phyloP scores from a whole-genome alignment of 2,888 invertebrate species.

The Steinernema hermaphroditum region DNA sequence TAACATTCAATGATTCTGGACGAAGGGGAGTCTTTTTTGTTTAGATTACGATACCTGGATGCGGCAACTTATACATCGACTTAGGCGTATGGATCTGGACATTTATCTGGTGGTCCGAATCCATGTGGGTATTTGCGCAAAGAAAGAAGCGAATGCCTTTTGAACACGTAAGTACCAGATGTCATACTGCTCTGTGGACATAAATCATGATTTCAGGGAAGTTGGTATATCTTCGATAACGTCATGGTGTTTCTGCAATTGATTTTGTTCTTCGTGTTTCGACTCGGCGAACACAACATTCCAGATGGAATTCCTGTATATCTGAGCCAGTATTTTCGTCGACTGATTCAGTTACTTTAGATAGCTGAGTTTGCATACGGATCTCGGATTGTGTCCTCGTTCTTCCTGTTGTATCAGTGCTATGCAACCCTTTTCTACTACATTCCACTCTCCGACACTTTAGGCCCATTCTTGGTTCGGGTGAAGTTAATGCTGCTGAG shows the following conservation, averaged over 20 bases:
- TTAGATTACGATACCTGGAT: slow-evolving; percentile 58
- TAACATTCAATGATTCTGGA: slow-evolving; percentile 28
- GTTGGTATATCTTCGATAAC: slow-evolving; percentile 40
- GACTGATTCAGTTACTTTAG: not conserved
- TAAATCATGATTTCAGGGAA: not conserved
- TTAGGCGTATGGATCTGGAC: slow-evolving; percentile 66
- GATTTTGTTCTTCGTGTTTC: not conserved
- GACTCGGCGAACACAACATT: not conserved
- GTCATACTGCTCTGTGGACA: too few species aligned
- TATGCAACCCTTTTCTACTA: slow-evolving; percentile 69
- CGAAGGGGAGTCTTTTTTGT: not conserved
- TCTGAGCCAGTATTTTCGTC: not conserved
- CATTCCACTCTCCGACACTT: slow-evolving; percentile 67
- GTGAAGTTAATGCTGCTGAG: slow-evolving; percentile 68
- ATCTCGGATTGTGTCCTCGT: slow-evolving; percentile 51
- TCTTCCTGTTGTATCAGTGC: slow-evolving; percentile 69
- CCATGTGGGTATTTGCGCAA: slow-evolving; percentile 22
- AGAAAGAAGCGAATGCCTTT: slow-evolving; percentile 5
- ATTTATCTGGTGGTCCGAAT: slow-evolving; percentile 58
- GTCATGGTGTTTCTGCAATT: slow-evolving; percentile 40
- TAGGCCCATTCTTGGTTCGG: slow-evolving; percentile 69
- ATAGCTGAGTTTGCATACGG: slow-evolving; percentile 42
- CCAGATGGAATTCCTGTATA: not conserved
- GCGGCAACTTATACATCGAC: slow-evolving; percentile 68
- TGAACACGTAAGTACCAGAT: too few species aligned